Base-by-base conservation (phyloP, 2,797 vertebrate genomes). In the Gadopsis bispinosus region DNA sequence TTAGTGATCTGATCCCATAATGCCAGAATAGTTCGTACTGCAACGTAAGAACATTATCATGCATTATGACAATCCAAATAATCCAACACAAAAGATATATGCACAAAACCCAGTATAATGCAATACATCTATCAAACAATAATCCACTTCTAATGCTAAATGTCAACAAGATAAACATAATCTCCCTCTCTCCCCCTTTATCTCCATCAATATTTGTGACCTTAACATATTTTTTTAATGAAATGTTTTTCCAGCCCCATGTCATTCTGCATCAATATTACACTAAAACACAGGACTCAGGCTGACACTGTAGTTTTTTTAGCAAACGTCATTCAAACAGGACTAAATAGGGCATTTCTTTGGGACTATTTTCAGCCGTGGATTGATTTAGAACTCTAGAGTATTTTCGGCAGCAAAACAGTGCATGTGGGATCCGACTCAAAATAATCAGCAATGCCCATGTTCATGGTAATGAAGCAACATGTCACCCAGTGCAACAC, bases 41-140 rank as follows among this genome's bases (percentile, higher is more conserved):
- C 72, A 19, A 5, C 5, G 13, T 87, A 88, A 92, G 90, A 88
- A 91, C 85, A 93, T 93, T 90, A 92, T 75, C 26, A 12, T 84
- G 91, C 80, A 92, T 92, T 94, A 92, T 58, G 51, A 89, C 93
- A 93, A 94, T 94, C 92, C 88, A 83, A 84, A 91, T 91, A 90
- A 93, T 93, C 90, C 91, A 81, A 88, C 88, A 82, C 77, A 83
- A 73, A 89, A 89, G 80, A 88, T 83, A 87, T 87, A 88, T 84
- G 86, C 70, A 69, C 55, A 87, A 84, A 90, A 89, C 69, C 79
- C 85, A 60, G 71, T 68, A 83, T 87, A 88, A 89, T 83, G 89
- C 81, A 90, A 91, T 75, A 73, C 80, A 88, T 79, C 85, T 76
- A 82, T 84, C 78, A 79, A 90, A 91, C 69, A 86, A 88, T 94